phyloP scores from a whole-genome alignment of 2,888 invertebrate species.

The Aphodius sticticus region DNA sequence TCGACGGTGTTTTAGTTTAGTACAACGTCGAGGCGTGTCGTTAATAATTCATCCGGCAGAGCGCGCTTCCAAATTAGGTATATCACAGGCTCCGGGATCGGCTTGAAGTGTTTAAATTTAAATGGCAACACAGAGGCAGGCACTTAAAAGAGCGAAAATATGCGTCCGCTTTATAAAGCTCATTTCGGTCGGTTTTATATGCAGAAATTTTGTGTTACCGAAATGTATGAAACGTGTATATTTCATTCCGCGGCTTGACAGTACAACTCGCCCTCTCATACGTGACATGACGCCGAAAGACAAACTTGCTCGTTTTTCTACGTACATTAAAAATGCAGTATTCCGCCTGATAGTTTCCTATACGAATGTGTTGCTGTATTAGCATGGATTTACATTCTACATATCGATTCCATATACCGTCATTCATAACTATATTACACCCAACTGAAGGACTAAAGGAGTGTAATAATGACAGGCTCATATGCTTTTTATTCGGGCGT shows the following conservation, averaged over 20 bases:
- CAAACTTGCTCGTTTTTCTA: neutral
- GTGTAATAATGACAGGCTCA: too few relatives aligned
- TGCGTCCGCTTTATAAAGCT: constrained; percentile 50
- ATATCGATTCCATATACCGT: too few relatives aligned
- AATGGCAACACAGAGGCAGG: constrained; percentile 32
- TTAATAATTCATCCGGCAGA: constrained; percentile 30
- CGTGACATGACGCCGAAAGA: neutral
- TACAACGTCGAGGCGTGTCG: constrained; percentile 12
- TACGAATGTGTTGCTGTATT: too few relatives aligned
- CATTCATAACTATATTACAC: too few relatives aligned
- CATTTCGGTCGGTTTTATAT: constrained; percentile 51
- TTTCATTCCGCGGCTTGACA: constrained; percentile 46
- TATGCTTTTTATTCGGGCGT: too few relatives aligned
- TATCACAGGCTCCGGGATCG: constrained; percentile 22
- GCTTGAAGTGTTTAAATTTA: constrained; percentile 36
- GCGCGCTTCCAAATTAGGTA: constrained; percentile 28
- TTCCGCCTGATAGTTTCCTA: neutral
- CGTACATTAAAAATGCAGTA: neutral
- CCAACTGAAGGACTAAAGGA: too few relatives aligned
- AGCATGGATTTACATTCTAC: too few relatives aligned
- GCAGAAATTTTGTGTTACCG: constrained; percentile 50
- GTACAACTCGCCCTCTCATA: neutral
- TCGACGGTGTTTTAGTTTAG: constrained; percentile 28
- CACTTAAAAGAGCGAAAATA: constrained; percentile 48
- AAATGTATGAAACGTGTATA: constrained; percentile 50